phyloP scores from a whole-genome alignment of 2,888 invertebrate genomes.

The Erebia palarica region DNA sequence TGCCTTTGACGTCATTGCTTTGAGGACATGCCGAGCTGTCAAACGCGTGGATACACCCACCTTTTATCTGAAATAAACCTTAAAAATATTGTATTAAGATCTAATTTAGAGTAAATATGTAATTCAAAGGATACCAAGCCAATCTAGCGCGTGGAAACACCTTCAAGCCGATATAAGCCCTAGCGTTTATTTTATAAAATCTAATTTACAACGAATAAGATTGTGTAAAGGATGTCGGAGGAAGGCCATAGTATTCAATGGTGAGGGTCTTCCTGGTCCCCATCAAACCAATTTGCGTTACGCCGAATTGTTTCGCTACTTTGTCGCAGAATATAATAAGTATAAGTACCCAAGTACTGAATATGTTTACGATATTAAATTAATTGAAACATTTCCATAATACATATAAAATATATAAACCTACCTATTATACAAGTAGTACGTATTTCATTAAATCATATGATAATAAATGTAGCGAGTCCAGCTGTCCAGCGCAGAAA shows the following conservation, averaged over 20 bases:
- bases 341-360: no score
- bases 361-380: no score
- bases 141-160: slow-evolving; percentile 7
- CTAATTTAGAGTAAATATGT: slow-evolving; percentile 14
- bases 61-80: slow-evolving; percentile 16
- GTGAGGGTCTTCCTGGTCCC: slow-evolving; percentile 35
- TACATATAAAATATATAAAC: no score
- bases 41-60: slow-evolving; percentile 5
- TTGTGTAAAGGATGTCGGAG: slow-evolving; percentile 28
- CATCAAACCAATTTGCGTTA: slow-evolving; percentile 23
- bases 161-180: slow-evolving; percentile 12
- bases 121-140: not conserved
- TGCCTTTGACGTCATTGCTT: slow-evolving; percentile 48
- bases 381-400: no score
- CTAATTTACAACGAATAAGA: slow-evolving; percentile 11
- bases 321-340: not conserved
- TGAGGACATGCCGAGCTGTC: slow-evolving; percentile 39
- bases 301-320: not conserved
- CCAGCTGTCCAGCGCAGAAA: no score
- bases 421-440: no score
- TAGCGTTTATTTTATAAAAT: not conserved
- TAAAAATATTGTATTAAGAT: not conserved
- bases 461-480: no score
- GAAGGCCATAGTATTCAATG: slow-evolving; percentile 36
- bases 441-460: no score